These are phyloP conservation scores for Sarcophaga peregrina DNA, from an alignment of 1,140 invertebrate species.

Conservation along the genomic window DNA sequence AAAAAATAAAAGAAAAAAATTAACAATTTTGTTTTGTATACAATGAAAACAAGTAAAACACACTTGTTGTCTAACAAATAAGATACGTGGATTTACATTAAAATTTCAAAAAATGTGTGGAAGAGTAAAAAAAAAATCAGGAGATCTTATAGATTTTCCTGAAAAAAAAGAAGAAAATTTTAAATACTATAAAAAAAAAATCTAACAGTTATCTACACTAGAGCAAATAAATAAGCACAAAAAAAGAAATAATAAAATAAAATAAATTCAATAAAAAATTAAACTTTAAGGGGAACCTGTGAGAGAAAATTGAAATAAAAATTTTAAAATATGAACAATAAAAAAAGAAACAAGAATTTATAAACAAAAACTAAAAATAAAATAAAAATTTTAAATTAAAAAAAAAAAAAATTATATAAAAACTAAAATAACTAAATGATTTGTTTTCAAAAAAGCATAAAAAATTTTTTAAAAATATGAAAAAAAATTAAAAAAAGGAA, in stretches of 20 bases:
- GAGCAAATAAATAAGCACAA: background rate
- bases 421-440: background rate
- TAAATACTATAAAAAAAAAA: background rate
- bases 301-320: background rate
- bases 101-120: too few relatives aligned
- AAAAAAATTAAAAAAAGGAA: background rate
- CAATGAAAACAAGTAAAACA: too few relatives aligned
- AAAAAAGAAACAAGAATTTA: background rate
- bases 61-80: too few relatives aligned
- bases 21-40: too few relatives aligned
- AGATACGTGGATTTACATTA: too few relatives aligned
- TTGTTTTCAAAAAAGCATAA: background rate
- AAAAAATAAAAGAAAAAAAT: too few relatives aligned
- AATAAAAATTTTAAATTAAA: background rate
- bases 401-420: background rate
- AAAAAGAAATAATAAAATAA: background rate
- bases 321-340: background rate
- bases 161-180: constrained; percentile 6
- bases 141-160: too few relatives aligned
- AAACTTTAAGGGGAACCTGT: background rate
- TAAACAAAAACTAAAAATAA: background rate
- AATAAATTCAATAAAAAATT: background rate
- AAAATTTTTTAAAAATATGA: background rate
- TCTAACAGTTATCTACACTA: background rate
- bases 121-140: too few relatives aligned